These are phyloP conservation scores for Rhynchonycteris naso DNA, from an alignment of 2,797 vertebrate genomes.

Conservation along the genomic window DNA sequence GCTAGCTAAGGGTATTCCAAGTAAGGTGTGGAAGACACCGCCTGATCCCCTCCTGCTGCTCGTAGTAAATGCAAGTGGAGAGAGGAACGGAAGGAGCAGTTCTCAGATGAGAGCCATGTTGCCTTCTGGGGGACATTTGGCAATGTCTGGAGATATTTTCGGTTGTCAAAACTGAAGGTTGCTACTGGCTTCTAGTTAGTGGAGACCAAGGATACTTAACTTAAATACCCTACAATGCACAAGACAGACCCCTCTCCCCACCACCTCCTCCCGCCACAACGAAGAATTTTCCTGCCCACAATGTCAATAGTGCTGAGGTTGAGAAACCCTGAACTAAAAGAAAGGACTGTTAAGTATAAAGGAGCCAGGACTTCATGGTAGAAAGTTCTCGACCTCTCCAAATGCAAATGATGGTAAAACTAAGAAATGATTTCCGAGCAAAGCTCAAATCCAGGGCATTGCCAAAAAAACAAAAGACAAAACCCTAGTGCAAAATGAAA, in stretches of 20 bases:
- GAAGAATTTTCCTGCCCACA: not conserved
- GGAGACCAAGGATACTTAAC: not conserved
- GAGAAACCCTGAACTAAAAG: not conserved
- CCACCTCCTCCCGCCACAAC: not conserved
- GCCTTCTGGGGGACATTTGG: not conserved
- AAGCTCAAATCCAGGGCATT: conserved; percentile 10
- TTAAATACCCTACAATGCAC: not conserved
- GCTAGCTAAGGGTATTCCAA: not conserved
- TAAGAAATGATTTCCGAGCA: conserved; percentile 13
- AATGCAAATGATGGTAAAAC: not conserved
- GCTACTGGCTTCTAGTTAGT: not conserved
- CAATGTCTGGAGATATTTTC: not conserved
- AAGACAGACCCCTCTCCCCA: not conserved
- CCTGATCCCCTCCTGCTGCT: not conserved
- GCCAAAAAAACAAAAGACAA: not conserved
- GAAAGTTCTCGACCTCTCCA: conserved; percentile 10
- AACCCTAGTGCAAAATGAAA: not conserved
- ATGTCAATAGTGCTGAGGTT: not conserved
- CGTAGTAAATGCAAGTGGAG: not conserved
- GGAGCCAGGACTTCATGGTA: not conserved
- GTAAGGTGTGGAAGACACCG: not conserved
- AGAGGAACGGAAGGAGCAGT: not conserved
- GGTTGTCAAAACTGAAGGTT: not conserved
- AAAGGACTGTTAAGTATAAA: not conserved
- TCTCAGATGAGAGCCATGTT: not conserved